phyloP scores from a whole-genome alignment of 2,113 vertebrate genomes.

The Sterrhoptilus dennistouni region DNA sequence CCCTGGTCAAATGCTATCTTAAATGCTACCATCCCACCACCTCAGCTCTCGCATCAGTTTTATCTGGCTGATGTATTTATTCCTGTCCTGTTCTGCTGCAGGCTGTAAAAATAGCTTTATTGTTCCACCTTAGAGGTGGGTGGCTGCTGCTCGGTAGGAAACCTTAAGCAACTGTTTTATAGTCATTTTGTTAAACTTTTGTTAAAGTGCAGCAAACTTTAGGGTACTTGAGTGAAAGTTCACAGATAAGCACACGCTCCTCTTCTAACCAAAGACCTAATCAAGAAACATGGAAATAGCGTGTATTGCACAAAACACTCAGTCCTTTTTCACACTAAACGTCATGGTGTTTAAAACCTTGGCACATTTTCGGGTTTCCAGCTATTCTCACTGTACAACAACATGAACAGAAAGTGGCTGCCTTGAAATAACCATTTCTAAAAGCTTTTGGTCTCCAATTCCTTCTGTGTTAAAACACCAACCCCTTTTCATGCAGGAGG shows the following conservation, averaged over 20 bases:
- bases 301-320: neutral
- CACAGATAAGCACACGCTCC: neutral
- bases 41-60: slow-evolving; percentile 39
- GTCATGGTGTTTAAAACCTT: slow-evolving; percentile 60
- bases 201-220: neutral
- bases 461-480: neutral
- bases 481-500: neutral
- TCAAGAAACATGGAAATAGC: neutral
- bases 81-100: neutral
- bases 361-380: slow-evolving; percentile 57
- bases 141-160: neutral
- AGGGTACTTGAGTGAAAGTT: neutral
- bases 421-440: slow-evolving; percentile 12
- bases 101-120: slow-evolving; percentile 47
- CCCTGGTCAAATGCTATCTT: slow-evolving; percentile 60
- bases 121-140: neutral
- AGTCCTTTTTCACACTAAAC: slow-evolving; percentile 17
- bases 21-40: slow-evolving; percentile 37
- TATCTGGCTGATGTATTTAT: slow-evolving; percentile 52
- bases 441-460: neutral
- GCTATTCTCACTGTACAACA: slow-evolving; percentile 39
- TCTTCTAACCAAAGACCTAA: neutral
- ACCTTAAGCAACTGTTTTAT: neutral
- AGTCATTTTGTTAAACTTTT: neutral
- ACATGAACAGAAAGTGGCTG: slow-evolving; percentile 31